Evolutionary conservation across 2,888 invertebrate genomes (phyloP).

Genomic region (Chrysolina americana): DNA sequence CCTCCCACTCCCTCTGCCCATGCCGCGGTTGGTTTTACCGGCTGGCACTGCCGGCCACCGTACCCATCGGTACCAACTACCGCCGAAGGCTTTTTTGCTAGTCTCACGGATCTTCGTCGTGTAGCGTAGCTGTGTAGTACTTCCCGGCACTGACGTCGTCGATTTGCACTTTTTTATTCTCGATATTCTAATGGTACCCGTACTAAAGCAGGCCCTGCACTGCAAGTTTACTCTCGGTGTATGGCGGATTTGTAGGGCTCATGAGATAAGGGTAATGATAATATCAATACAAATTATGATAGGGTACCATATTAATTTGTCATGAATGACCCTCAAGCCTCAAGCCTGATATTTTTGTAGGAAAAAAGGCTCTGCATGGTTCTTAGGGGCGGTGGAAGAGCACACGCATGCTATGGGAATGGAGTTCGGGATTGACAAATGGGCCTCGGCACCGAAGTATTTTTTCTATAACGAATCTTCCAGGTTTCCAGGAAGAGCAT

Average conservation of each 20-base stretch:
- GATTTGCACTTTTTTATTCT: conserved; percentile 10
- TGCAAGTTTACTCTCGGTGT: background rate
- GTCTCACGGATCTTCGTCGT: conserved; percentile 33
- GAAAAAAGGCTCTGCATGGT: too few species aligned
- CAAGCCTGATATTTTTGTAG: too few species aligned
- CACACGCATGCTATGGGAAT: too few species aligned
- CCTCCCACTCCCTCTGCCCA: conserved; percentile 26
- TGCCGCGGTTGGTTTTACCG: conserved; percentile 13
- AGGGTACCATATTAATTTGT: too few species aligned
- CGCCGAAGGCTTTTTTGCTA: conserved; percentile 41
- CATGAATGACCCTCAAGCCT: too few species aligned
- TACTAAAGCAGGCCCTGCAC: too few species aligned
- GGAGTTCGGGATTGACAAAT: too few species aligned
- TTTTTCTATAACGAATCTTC: too few species aligned
- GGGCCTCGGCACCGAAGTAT: too few species aligned
- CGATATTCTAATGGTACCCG: background rate
- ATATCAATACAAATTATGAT: too few species aligned
- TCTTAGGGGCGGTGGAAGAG: too few species aligned
- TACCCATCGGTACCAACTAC: conserved; percentile 62
- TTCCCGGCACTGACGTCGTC: background rate
- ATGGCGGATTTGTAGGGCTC: background rate
- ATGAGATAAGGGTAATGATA: background rate
- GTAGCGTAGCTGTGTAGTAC: background rate
- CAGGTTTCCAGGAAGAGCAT: too few species aligned
- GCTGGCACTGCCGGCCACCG: conserved; percentile 53